Evolutionary conservation across 1,140 invertebrate species (phyloP), one percentile per base, ranked within the genome.

Genomic region (Drosophila bifasciata): DNA sequence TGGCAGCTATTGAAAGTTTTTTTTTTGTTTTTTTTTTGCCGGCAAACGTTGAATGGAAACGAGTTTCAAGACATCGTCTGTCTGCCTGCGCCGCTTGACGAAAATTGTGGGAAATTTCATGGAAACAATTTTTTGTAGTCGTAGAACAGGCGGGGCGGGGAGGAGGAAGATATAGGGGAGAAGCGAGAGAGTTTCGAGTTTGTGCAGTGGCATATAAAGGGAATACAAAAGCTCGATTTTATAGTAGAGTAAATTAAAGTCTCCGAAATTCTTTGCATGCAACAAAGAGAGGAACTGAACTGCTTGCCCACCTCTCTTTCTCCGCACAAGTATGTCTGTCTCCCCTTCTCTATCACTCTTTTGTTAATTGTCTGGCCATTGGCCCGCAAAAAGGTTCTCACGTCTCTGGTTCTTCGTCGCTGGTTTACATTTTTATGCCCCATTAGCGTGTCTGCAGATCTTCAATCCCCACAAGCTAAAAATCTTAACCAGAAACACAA

Each of bases 61-160:
- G 45, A 63, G 81, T 85, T 85, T 80, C 50, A 49, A 75, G 63
- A 36, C 46, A 28, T 51, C 56, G 41, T 41, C 23, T 15, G 57
- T n/a, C n/a, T n/a, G n/a, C n/a, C n/a, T n/a, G n/a, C n/a, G n/a
- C 39, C 19, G 45, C 60, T 77, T 50, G 56, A 62, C 64, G 62
- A 78, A 86, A 88, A 86, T 69, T 86, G 81, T 86, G 81, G 83
- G 81, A 86, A 86, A 88, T 88, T 69, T 86, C 78, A 81, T 80
- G 77, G 79, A 77, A 85, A 80, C 76, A 74, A 74, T 81, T 81
- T 74, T 76, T 80, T 69, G 59, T 71, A 71, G 75, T 73, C 62
- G 55, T 46, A 15, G 41, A 16, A 46, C 25, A 46, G 36, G 41
- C n/a, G n/a, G n/a, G n/a, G n/a, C n/a, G n/a, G 44, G 41, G 60